Evolutionary conservation across 2,888 invertebrate species (phyloP).

Genomic region (Phortica okadai): DNA sequence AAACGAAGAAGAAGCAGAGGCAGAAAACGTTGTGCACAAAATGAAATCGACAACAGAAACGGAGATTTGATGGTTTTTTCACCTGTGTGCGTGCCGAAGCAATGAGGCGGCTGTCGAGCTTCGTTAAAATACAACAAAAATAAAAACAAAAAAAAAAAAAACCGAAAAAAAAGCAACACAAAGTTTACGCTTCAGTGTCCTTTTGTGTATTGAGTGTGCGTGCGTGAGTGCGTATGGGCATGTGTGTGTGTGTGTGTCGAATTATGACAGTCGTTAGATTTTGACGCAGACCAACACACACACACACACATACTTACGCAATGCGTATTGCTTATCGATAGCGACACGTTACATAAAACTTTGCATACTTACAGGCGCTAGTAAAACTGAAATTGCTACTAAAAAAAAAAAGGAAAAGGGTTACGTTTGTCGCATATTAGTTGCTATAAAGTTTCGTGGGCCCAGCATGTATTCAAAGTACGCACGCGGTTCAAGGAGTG

Average conservation of each 20-base stretch:
- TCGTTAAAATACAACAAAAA: too few species aligned
- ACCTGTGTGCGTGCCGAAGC: slow-evolving; percentile 35
- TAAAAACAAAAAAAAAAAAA: slow-evolving; percentile 34
- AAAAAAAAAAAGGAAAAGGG: slow-evolving; percentile 39
- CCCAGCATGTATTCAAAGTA: too few species aligned
- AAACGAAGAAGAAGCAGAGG: slow-evolving; percentile 44
- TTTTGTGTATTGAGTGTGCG: slow-evolving; percentile 44
- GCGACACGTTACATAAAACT: slow-evolving; percentile 42
- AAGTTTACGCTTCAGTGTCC: slow-evolving; percentile 41
- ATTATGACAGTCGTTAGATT: slow-evolving; percentile 62
- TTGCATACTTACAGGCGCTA: slow-evolving; percentile 58
- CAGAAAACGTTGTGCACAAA: slow-evolving; percentile 50
- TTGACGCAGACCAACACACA: slow-evolving; percentile 17
- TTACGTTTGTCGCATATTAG: not conserved
- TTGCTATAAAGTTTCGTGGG: too few species aligned
- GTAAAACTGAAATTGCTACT: slow-evolving; percentile 48
- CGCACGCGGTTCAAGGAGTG: too few species aligned
- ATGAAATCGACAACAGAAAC: slow-evolving; percentile 7
- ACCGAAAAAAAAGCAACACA: slow-evolving; percentile 51
- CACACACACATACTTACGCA: not conserved
- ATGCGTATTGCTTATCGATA: slow-evolving; percentile 46
- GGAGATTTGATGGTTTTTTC: slow-evolving; percentile 7
- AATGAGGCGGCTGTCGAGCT: too few species aligned
- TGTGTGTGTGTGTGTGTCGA: slow-evolving; percentile 49
- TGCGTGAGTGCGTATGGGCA: slow-evolving; percentile 25